These are phyloP conservation scores for Peromyscus maniculatus DNA, from an alignment of 2,113 vertebrate genomes.

Conservation along the genomic window DNA sequence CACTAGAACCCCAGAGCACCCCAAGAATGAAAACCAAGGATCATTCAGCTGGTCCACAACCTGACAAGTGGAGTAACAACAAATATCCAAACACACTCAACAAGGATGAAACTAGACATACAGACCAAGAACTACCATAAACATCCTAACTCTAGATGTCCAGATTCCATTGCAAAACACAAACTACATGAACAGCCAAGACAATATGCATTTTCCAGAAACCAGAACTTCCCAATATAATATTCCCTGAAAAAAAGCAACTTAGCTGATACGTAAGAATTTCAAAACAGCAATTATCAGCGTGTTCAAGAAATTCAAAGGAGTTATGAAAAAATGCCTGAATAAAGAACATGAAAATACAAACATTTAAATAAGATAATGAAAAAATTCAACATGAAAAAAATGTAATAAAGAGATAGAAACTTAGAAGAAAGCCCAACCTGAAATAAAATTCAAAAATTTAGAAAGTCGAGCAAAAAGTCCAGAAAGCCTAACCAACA, in stretches of 20 bases:
- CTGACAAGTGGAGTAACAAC: background rate
- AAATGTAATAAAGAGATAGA: background rate
- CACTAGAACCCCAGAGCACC: background rate
- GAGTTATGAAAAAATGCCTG: background rate
- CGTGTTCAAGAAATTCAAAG: background rate
- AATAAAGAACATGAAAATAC: background rate
- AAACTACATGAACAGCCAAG: background rate
- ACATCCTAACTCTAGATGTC: background rate
- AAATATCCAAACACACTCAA: background rate
- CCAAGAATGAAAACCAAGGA: background rate
- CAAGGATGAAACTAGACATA: background rate
- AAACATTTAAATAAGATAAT: background rate
- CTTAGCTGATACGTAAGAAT: background rate
- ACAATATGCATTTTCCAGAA: background rate
- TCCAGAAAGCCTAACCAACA: background rate
- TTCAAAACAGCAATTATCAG: background rate
- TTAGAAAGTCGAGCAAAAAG: background rate
- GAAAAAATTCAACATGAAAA: background rate
- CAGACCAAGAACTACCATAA: background rate
- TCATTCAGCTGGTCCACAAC: background rate
- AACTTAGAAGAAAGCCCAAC: background rate
- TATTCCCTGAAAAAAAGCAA: background rate
- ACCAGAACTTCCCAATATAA: background rate
- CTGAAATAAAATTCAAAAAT: background rate
- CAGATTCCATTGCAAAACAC: background rate